A percentile compares a stretch with the other conserved stretches of the same genome.
These are phyloP conservation scores for Onychostruthus taczanowskii DNA, from an alignment of 2,113 vertebrate species.

Conservation along the genomic window DNA sequence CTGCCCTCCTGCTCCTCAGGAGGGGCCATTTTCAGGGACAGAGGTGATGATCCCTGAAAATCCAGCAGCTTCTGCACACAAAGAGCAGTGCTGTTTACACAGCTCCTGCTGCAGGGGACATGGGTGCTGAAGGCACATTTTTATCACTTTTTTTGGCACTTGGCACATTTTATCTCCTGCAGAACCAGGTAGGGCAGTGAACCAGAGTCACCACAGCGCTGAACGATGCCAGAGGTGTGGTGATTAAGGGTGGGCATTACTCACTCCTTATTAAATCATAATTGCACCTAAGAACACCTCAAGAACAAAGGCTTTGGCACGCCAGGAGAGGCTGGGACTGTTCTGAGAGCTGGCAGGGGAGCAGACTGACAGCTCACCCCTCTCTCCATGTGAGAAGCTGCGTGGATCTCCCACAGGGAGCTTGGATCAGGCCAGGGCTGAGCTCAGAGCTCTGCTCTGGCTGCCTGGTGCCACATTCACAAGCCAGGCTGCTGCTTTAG, in stretches of 20 bases:
- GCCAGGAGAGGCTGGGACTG: neutral
- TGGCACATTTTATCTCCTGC: neutral
- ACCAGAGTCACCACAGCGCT: neutral
- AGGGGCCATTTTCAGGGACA: neutral
- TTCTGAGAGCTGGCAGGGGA: neutral
- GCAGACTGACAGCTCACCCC: neutral
- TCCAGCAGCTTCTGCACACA: neutral
- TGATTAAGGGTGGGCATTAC: neutral
- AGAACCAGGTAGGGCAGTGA: neutral
- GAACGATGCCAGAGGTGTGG: neutral
- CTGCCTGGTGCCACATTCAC: neutral
- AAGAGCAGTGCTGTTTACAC: fast-evolving
- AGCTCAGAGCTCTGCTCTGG: neutral
- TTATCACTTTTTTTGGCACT: neutral
- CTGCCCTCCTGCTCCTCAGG: neutral
- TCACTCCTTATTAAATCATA: neutral
- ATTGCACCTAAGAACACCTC: neutral
- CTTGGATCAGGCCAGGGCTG: neutral
- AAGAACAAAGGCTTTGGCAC: neutral
- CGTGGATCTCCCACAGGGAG: neutral
- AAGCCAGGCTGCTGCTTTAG: neutral
- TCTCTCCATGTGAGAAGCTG: neutral
- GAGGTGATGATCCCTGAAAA: neutral
- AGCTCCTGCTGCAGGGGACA: neutral
- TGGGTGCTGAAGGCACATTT: neutral